phyloP scores from a whole-genome alignment of 2,113 vertebrate species.

The Erinaceus europaeus region DNA sequence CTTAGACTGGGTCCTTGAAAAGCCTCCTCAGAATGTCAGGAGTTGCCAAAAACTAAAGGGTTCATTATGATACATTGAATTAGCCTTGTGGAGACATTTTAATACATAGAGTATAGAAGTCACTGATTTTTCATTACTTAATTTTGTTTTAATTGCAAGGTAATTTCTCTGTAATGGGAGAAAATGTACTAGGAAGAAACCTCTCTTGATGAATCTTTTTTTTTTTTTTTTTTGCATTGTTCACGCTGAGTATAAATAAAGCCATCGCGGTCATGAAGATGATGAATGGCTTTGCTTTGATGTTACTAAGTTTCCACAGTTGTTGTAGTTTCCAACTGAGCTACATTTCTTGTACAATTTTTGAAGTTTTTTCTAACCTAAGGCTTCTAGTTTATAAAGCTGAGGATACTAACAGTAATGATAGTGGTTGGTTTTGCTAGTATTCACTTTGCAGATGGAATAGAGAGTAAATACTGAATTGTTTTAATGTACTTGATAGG shows the following conservation, averaged over 20 bases:
- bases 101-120: too few species aligned
- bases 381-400: not conserved
- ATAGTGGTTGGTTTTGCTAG: conserved; percentile 13
- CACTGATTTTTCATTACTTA: not conserved
- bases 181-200: not conserved
- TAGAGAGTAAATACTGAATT: conserved; percentile 13
- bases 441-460: not conserved
- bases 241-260: conserved; percentile 11
- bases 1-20: not conserved
- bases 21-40: not conserved
- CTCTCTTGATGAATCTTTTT: not conserved
- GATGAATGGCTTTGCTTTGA: conserved; percentile 48
- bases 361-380: conserved; percentile 32
- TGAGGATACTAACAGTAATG: not conserved
- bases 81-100: not conserved
- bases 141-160: not conserved
- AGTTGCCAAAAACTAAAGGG: not conserved
- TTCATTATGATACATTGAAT: not conserved
- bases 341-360: conserved; percentile 6
- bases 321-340: conserved; percentile 21
- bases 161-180: not conserved
- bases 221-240: not conserved
- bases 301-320: conserved; percentile 21
- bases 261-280: not conserved
- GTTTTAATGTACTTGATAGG: conserved; percentile 9